These are phyloP conservation scores for Antitype chi DNA, from an alignment of 2,888 invertebrate species.

Conservation along the genomic window DNA sequence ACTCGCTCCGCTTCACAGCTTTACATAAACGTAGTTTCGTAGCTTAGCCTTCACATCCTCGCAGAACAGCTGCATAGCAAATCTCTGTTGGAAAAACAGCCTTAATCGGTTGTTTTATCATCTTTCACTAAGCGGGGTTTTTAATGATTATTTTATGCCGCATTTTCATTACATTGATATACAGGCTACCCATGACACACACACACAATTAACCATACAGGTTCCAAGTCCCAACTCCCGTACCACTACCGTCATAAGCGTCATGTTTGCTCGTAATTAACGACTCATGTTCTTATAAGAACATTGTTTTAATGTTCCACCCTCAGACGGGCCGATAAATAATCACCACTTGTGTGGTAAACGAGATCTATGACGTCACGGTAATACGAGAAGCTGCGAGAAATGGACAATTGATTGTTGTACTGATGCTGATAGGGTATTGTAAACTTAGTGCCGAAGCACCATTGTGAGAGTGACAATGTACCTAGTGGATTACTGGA, in stretches of 20 bases:
- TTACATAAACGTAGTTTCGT: too few species aligned
- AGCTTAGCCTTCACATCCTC: too few species aligned
- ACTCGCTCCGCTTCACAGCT: too few species aligned
- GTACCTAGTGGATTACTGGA: constrained; percentile 34
- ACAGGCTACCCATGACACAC: constrained; percentile 16
- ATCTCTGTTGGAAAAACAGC: too few species aligned
- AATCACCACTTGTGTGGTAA: constrained; percentile 84
- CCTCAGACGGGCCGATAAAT: constrained; percentile 78
- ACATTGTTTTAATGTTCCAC: constrained; percentile 82
- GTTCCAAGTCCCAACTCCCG: constrained; percentile 62
- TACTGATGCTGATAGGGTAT: constrained; percentile 37
- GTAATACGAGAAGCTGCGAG: constrained; percentile 67
- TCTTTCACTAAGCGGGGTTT: background rate
- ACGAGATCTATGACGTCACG: constrained; percentile 66
- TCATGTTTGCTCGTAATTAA: constrained; percentile 88
- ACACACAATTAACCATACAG: constrained; percentile 39
- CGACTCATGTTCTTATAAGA: constrained; percentile 83
- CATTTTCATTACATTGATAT: constrained; percentile 18
- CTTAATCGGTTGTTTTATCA: too few species aligned
- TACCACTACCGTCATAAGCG: constrained; percentile 73
- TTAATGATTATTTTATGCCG: constrained; percentile 4
- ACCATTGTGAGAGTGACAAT: constrained; percentile 33
- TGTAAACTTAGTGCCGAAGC: constrained; percentile 44
- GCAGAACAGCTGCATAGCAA: too few species aligned
- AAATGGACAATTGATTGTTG: constrained; percentile 66